phyloP scores from a whole-genome alignment of 2,888 invertebrate genomes.

The Plagodis dolabraria region DNA sequence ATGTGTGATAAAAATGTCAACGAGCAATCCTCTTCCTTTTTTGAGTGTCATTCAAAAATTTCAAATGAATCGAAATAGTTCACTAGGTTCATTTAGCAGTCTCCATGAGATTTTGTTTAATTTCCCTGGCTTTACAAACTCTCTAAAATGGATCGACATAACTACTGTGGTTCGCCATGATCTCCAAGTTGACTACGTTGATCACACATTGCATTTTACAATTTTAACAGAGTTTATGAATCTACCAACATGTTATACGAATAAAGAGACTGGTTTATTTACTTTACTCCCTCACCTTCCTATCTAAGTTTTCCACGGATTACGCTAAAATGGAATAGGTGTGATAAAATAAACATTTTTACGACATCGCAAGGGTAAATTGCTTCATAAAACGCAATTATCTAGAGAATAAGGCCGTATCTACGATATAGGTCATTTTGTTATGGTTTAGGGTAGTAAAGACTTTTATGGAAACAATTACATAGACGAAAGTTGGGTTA shows the following conservation, averaged over 20 bases:
- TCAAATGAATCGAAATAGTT: too few species aligned
- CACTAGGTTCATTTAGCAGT: too few species aligned
- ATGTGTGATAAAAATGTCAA: too few species aligned
- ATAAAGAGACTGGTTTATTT: conserved; percentile 29
- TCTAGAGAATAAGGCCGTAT: conserved; percentile 62
- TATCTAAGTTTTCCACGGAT: conserved; percentile 60
- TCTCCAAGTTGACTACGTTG: too few species aligned
- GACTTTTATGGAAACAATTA: conserved; percentile 41
- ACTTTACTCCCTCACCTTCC: conserved; percentile 43
- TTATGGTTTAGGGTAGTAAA: conserved; percentile 42
- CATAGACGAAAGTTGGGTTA: conserved; percentile 30
- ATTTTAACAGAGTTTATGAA: too few species aligned
- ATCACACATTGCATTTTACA: too few species aligned
- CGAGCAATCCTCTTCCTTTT: too few species aligned
- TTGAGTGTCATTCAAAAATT: too few species aligned
- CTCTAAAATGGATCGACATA: too few species aligned
- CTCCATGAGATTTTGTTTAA: too few species aligned
- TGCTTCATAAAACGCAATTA: conserved; percentile 78
- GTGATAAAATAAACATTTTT: conserved; percentile 75
- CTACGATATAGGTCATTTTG: conserved; percentile 42
- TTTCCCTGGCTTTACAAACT: too few species aligned
- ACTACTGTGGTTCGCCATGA: too few species aligned
- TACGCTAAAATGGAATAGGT: conserved; percentile 65
- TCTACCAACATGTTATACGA: neutral
- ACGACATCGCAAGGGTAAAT: conserved; percentile 71